Conservation (phyloP, 2,888 invertebrate species). For the Zeuzera pyrina region DNA sequence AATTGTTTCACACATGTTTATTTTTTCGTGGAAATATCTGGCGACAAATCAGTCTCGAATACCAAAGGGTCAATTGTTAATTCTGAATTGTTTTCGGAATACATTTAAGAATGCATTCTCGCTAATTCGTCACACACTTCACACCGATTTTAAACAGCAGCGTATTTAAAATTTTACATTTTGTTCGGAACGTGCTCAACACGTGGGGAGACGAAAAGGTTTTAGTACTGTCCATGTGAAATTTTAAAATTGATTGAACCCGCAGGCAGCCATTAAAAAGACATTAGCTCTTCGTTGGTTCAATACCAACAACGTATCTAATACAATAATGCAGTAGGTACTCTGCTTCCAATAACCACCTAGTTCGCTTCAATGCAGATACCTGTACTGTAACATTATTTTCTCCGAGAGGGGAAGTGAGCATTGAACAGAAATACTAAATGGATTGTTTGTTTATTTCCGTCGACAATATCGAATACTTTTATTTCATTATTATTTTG, state of each 20-base stretch:
- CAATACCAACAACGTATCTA: too few relatives aligned
- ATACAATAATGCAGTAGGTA: too few relatives aligned
- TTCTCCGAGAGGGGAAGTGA: too few relatives aligned
- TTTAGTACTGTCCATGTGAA: neutral
- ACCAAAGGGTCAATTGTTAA: conserved; percentile 10
- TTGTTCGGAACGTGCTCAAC: neutral
- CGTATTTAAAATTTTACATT: conserved; percentile 18
- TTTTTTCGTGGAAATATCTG: conserved; percentile 4
- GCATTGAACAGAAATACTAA: too few relatives aligned
- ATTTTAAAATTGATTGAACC: conserved; percentile 30
- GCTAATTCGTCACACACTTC: conserved; percentile 19
- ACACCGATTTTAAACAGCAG: conserved; percentile 20
- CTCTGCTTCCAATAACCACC: too few relatives aligned
- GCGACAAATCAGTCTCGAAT: conserved; percentile 11
- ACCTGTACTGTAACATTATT: too few relatives aligned
- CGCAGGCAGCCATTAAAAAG: conserved; percentile 42
- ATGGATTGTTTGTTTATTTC: too few relatives aligned
- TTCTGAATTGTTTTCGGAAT: conserved; percentile 7
- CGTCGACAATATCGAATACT: too few relatives aligned
- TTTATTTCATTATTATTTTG: too few relatives aligned
- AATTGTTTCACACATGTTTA: conserved; percentile 32
- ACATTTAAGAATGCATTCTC: conserved; percentile 19
- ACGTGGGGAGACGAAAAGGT: neutral
- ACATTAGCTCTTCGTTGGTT: conserved; percentile 30
- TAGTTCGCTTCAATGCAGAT: too few relatives aligned